A percentile compares a stretch with the other conserved stretches of the same genome.
phyloP scores from a whole-genome alignment of 2,113 vertebrate genomes.

The Dasyornis broadbenti region DNA sequence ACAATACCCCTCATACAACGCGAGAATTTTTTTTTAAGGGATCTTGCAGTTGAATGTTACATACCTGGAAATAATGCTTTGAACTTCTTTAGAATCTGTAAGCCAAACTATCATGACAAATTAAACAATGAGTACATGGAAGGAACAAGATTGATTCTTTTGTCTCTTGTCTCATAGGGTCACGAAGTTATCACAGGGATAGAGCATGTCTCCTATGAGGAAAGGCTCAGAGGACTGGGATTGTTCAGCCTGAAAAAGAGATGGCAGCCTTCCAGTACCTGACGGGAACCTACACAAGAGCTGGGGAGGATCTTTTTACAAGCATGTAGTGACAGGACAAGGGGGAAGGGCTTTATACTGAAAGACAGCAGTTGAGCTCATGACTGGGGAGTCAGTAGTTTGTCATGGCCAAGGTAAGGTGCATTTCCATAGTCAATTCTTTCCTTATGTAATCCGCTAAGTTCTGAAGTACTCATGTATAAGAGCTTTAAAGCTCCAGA shows the following conservation, averaged over 20 bases:
- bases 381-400: not conserved
- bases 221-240: not conserved
- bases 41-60: not conserved
- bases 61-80: not conserved
- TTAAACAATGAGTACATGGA: not conserved
- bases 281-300: not conserved
- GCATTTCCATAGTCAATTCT: not conserved
- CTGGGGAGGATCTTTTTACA: not conserved
- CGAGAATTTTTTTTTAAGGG: not conserved
- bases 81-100: not conserved
- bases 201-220: rapidly evolving
- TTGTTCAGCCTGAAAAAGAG: not conserved
- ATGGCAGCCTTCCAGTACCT: not conserved
- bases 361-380: not conserved
- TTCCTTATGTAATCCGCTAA: not conserved
- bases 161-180: not conserved
- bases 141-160: not conserved
- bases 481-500: not conserved
- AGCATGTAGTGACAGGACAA: not conserved
- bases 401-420: not conserved
- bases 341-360: not conserved
- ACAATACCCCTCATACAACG: not conserved
- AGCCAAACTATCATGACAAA: not conserved
- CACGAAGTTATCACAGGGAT: not conserved
- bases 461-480: not conserved